phyloP scores from a whole-genome alignment of 2,797 vertebrate genomes.

The Astyanax mexicanus region DNA sequence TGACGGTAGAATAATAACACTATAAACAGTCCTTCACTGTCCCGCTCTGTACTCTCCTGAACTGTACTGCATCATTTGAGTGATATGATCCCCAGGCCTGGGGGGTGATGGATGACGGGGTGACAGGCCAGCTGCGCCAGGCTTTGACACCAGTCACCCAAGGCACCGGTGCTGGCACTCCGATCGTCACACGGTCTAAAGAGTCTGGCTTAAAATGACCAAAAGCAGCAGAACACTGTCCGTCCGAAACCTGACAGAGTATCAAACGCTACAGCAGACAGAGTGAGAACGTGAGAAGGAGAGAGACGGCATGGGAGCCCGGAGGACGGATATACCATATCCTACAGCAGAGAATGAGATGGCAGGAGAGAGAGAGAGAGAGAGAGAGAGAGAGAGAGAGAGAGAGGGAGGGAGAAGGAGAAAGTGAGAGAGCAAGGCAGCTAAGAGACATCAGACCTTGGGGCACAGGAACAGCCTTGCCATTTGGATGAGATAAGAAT shows the following conservation, averaged over 20 bases:
- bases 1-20: slow-evolving; percentile 25
- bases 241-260: slow-evolving; percentile 6
- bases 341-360: background rate
- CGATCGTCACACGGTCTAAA: slow-evolving; percentile 9
- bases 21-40: slow-evolving; percentile 43
- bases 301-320: slow-evolving; percentile 14
- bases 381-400: slow-evolving; percentile 38
- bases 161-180: slow-evolving; percentile 21
- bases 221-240: slow-evolving; percentile 8
- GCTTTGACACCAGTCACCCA: slow-evolving; percentile 48
- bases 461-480: slow-evolving; percentile 65
- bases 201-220: background rate
- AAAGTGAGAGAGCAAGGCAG: slow-evolving; percentile 25
- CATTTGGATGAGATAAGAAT: slow-evolving; percentile 80
- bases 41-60: slow-evolving; percentile 34
- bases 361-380: slow-evolving; percentile 27
- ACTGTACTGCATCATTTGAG: slow-evolving; percentile 61
- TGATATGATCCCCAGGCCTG: slow-evolving; percentile 33
- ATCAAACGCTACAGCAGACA: background rate
- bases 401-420: too few relatives aligned
- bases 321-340: slow-evolving; percentile 2
- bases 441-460: slow-evolving; percentile 33
- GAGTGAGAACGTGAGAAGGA: slow-evolving; percentile 18
- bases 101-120: slow-evolving; percentile 47
- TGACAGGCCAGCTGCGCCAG: slow-evolving; percentile 39